These are phyloP conservation scores for Rhynchopsitta pachyrhyncha DNA, from an alignment of 2,113 vertebrate species.

Conservation along the genomic window DNA sequence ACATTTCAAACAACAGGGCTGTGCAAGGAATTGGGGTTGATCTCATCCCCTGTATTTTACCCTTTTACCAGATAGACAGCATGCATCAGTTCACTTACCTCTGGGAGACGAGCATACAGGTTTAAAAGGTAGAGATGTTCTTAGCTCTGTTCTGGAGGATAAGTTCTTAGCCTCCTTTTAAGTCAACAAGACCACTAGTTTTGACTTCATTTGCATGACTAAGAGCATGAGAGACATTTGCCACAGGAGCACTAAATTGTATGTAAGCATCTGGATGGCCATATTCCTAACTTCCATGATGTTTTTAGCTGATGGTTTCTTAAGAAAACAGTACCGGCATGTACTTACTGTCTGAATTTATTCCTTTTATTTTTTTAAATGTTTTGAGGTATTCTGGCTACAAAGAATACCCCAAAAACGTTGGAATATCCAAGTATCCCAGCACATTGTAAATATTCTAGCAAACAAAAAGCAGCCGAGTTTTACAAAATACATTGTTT, in stretches of 20 bases:
- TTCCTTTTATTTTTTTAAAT: neutral
- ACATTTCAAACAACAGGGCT: neutral
- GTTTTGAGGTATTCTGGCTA: neutral
- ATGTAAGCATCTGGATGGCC: neutral
- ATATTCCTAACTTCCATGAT: neutral
- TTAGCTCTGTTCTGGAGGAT: neutral
- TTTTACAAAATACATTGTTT: neutral
- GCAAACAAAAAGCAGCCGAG: neutral
- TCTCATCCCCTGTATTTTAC: neutral
- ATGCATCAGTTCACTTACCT: neutral
- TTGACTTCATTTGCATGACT: neutral
- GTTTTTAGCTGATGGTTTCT: neutral
- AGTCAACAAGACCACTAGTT: neutral
- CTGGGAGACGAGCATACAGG: neutral
- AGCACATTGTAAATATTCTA: neutral
- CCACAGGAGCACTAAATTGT: neutral
- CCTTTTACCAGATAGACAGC: neutral
- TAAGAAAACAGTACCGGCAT: neutral
- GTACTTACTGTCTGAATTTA: neutral
- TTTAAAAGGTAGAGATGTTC: neutral
- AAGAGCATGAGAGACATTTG: neutral
- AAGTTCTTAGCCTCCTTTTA: neutral
- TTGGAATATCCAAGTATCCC: neutral
- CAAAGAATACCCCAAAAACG: neutral
- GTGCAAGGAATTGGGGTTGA: neutral